Percentiles rank a stretch among this genome's conserved stretches.
Conservation (phyloP, 2,888 invertebrate genomes). For the Andrena trimmerana region DNA sequence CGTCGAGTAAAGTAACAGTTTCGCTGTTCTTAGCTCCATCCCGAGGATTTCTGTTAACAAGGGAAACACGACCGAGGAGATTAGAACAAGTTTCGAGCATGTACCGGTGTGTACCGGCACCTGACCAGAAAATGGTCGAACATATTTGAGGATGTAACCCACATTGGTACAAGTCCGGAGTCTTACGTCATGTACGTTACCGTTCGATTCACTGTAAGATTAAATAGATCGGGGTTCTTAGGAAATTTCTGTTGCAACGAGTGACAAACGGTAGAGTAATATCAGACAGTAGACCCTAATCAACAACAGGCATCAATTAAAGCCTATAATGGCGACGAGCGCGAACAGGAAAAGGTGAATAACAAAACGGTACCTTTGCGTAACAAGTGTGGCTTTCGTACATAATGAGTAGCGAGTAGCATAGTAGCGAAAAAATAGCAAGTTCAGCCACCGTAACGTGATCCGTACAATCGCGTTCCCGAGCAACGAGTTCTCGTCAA, state of each 20-base stretch:
- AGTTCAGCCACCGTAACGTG: neutral
- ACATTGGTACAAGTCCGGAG: neutral
- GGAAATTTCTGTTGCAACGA: too few species aligned
- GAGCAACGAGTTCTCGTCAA: conserved; percentile 1
- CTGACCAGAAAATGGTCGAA: neutral
- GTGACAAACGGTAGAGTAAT: too few species aligned
- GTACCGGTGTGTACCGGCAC: neutral
- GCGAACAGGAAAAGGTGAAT: neutral
- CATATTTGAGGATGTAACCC: neutral
- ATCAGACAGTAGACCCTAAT: too few species aligned
- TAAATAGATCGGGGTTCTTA: neutral
- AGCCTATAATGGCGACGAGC: too few species aligned
- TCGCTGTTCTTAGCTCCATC: conserved; percentile 75
- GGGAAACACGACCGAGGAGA: conserved; percentile 42
- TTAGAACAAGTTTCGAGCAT: conserved; percentile 36
- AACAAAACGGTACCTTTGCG: neutral
- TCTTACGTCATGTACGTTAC: too few species aligned
- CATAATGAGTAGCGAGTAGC: neutral
- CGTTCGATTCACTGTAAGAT: neutral
- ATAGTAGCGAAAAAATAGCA: neutral
- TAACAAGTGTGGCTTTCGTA: neutral
- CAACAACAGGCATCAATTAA: too few species aligned
- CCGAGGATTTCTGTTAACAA: conserved; percentile 71
- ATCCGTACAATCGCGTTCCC: neutral
- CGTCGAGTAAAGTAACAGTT: conserved; percentile 73